Evolutionary conservation across 2,888 invertebrate species (phyloP), one percentile per base, ranked within the genome.

Genomic region (Lasioglossum morio): DNA sequence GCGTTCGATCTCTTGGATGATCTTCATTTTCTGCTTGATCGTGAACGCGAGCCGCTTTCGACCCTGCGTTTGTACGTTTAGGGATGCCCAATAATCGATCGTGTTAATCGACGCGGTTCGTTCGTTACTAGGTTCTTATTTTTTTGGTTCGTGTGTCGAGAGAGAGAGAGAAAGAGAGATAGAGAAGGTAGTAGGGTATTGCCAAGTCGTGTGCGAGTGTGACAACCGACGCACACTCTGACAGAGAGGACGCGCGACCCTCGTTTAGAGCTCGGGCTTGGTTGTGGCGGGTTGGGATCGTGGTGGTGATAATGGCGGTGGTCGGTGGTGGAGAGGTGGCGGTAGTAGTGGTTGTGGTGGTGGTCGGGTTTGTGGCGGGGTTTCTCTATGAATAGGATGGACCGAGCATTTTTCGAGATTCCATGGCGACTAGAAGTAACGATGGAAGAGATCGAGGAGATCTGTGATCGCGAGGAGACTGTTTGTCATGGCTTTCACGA

Each of bases 1-100:
- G 90, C 96, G 95, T 94, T 96, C 96, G 92, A 96, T 96, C 94
- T 96, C 96, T 93, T 96, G 96, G 95, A 96, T 96, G 95, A 96
- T 96, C 95, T 96, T 96, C 95, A 96, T 96, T 95, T 96, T 96
- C 96, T 96, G 96, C 95, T 96, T 96, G 95, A 96, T 95, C 93
- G 96, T 96, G 96, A 96, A 96, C 93, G 96, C 96, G 94, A 96
- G 96, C 95, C 96, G 95, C 95, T 96, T 96, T 94, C 96, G 96
- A 95, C 96, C 96, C 96, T 96, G 96, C 94, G 93, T 94, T 91
- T 91, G 84, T 89, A 83, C 79, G 86, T 88, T 91, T 88, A 87
- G 91, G 90, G 89, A 91, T 91, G 90, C 90, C 90, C 90, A 90
- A 91, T 88, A 89, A 91, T 91, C 90, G 91, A 91, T 91, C 91